Evolutionary conservation across 2,113 vertebrate species (phyloP).

Genomic region (Pseudorectes ferrugineus): DNA sequence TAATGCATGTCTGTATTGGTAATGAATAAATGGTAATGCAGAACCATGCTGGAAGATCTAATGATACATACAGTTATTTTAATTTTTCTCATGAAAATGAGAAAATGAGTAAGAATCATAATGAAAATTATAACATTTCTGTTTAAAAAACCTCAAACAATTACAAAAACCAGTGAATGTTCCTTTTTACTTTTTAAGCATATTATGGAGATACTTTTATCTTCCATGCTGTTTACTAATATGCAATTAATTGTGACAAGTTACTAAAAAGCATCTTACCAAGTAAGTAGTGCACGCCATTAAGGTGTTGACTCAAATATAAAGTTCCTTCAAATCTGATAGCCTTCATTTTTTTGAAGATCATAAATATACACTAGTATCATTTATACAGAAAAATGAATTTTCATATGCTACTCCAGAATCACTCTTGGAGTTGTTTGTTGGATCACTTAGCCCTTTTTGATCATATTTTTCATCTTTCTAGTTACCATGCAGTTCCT

Average conservation of each 20-base stretch:
- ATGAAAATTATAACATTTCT: neutral
- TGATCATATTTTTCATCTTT: neutral
- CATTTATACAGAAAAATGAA: neutral
- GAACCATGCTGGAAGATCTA: neutral
- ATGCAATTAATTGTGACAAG: neutral
- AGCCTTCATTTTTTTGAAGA: neutral
- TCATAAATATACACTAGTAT: neutral
- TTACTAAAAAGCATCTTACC: neutral
- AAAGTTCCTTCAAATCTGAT: neutral
- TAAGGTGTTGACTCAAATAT: neutral
- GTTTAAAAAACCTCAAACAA: fast-evolving
- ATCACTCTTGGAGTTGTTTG: neutral
- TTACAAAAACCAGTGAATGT: neutral
- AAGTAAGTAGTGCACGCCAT: neutral
- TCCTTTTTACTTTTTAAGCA: neutral
- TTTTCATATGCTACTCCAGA: neutral
- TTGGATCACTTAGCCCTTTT: neutral
- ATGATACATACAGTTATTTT: neutral
- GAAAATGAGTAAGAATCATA: neutral
- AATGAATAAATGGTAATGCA: neutral
- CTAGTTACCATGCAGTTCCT: neutral
- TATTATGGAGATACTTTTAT: neutral
- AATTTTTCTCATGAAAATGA: neutral
- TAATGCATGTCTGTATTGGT: neutral
- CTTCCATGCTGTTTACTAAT: neutral